Evolutionary conservation across 30 jellyfish, hydroid and myxozoan species (phyloP).

Genomic region (Pseudorhiza aurosa): DNA sequence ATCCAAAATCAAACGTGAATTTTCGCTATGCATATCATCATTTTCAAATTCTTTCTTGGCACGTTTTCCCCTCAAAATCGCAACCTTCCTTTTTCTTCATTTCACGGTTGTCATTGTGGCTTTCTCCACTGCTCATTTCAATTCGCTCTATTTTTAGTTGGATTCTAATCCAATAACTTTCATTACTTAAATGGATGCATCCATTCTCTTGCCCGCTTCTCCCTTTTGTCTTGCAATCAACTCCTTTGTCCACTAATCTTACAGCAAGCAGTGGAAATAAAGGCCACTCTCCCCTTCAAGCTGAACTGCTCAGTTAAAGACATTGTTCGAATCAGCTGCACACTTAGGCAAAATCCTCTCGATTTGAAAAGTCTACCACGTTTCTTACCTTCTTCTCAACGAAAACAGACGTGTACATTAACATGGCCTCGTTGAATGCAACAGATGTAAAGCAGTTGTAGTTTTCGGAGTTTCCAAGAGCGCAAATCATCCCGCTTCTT

Average conservation of each 20-base stretch:
- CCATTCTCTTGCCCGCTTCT: not conserved
- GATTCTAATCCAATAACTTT: not conserved
- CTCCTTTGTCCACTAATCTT: slow-evolving; percentile 19
- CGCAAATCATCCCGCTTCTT: too few species aligned
- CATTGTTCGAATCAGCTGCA: slow-evolving; percentile 52
- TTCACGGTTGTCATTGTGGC: too few species aligned
- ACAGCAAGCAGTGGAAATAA: not conserved
- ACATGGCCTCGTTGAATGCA: not conserved
- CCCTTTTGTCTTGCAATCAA: not conserved
- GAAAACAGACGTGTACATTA: not conserved
- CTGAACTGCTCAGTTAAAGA: slow-evolving; percentile 33
- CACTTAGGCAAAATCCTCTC: not conserved
- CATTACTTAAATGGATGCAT: not conserved
- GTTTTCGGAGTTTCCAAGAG: not conserved
- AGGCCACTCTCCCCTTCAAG: slow-evolving; percentile 1
- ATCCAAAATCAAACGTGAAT: too few species aligned
- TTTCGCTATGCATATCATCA: too few species aligned
- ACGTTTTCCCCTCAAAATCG: too few species aligned
- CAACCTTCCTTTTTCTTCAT: too few species aligned
- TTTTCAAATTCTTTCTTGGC: too few species aligned
- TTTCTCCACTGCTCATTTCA: not conserved
- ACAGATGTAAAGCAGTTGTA: slow-evolving; percentile 15
- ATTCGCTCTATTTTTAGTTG: slow-evolving; percentile 3
- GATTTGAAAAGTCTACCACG: slow-evolving; percentile 43
- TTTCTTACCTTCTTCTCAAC: not conserved